Percentiles rank a stretch among this genome's conserved stretches.
Conservation (phyloP, 2,888 invertebrate genomes). For the Ephialtes manifestator region DNA sequence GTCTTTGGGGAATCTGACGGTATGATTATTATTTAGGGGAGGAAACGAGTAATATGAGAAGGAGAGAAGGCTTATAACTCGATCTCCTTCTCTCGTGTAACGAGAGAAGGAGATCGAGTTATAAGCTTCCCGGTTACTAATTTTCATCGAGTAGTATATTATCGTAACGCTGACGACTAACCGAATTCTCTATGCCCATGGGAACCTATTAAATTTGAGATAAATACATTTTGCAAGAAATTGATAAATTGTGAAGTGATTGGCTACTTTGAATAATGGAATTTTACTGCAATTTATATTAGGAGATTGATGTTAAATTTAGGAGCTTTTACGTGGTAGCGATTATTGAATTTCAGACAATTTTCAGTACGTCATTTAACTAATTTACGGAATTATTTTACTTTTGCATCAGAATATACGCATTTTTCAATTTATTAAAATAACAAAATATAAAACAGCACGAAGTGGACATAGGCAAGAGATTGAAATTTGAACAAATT, state of each 20-base stretch:
- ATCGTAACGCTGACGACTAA: constrained; percentile 3
- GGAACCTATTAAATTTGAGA: constrained; percentile 43
- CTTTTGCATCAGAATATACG: too few species aligned
- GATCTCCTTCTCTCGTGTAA: too few species aligned
- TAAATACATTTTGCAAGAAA: not conserved
- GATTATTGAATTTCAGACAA: too few species aligned
- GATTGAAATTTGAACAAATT: too few species aligned
- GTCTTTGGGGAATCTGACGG: not conserved
- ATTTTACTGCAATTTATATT: not conserved
- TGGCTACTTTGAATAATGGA: not conserved
- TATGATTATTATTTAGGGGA: not conserved
- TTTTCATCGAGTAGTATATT: constrained; percentile 14
- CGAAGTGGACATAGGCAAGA: too few species aligned
- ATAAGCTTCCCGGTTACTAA: constrained; percentile 4
- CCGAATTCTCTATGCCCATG: constrained; percentile 34
- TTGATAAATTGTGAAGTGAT: not conserved
- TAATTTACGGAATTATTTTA: too few species aligned
- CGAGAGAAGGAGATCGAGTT: constrained; percentile 17
- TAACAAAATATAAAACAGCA: not conserved
- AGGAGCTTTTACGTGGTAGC: too few species aligned
- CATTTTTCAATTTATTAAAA: too few species aligned
- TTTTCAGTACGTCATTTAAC: too few species aligned
- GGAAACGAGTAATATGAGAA: constrained; percentile 8
- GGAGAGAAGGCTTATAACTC: too few species aligned
- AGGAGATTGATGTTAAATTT: not conserved